Conservation (phyloP, 1,140 invertebrate genomes). For the Drosophila sp. region DNA sequence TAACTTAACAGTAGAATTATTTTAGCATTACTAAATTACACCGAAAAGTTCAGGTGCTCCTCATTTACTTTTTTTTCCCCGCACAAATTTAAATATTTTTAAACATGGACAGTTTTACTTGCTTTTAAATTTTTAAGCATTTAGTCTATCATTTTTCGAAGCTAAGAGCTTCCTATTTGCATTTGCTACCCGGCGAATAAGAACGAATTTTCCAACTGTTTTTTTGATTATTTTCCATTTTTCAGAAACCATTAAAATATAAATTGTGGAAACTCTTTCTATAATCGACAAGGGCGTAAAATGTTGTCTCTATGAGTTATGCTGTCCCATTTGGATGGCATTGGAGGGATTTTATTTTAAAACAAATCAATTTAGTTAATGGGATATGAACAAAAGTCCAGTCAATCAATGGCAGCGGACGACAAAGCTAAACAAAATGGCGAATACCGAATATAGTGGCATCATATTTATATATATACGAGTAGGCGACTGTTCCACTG, state of each 20-base stretch:
- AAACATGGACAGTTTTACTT: no score
- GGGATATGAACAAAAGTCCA: constrained; percentile 44
- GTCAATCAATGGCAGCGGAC: constrained; percentile 36
- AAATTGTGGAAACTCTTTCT: constrained; percentile 6
- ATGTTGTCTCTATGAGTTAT: constrained; percentile 19
- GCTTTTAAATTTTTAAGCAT: no score
- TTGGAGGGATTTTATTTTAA: constrained; percentile 31
- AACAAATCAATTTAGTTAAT: constrained; percentile 55
- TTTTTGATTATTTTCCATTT: no score
- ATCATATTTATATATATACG: constrained; percentile 29
- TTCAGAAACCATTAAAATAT: background rate
- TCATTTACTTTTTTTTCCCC: no score
- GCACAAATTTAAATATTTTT: no score
- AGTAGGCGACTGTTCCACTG: background rate
- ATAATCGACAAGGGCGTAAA: background rate
- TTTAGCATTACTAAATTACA: no score
- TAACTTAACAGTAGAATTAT: no score
- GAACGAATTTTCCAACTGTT: no score
- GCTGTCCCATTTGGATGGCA: constrained; percentile 9
- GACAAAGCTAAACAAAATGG: constrained; percentile 45
- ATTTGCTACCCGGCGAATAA: no score
- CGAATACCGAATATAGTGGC: constrained; percentile 9
- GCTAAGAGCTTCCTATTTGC: no score
- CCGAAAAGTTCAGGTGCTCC: no score
- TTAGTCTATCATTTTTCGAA: no score